These are phyloP conservation scores for Amphibalanus amphitrite DNA, from an alignment of 1,140 invertebrate genomes.

Conservation along the genomic window DNA sequence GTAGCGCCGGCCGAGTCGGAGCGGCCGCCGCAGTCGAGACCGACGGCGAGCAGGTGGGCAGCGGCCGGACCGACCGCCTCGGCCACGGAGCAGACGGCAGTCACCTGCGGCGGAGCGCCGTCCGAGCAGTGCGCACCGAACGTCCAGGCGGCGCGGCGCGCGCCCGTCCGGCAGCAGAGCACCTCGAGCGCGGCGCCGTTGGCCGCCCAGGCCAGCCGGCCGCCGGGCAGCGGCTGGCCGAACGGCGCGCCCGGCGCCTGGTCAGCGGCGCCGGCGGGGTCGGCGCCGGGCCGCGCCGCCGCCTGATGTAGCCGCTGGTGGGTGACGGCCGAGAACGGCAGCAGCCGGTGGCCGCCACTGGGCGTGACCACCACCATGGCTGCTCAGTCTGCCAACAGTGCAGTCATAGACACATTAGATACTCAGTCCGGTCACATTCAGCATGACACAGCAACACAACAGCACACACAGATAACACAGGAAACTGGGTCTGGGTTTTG, in stretches of 20 bases:
- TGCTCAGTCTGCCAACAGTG: too few species aligned
- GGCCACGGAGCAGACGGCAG: background rate
- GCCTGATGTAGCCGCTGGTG: conserved; percentile 2
- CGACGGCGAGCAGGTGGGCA: background rate
- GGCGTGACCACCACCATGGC: background rate
- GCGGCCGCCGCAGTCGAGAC: background rate
- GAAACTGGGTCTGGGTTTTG: too few species aligned
- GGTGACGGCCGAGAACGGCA: background rate
- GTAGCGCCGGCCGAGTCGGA: background rate
- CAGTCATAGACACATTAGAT: too few species aligned
- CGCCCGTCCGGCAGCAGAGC: conserved; percentile 33
- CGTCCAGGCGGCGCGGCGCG: conserved; percentile 37
- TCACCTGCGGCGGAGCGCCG: conserved; percentile 19
- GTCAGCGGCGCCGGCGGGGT: background rate
- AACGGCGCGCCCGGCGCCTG: background rate
- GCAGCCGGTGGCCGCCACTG: background rate
- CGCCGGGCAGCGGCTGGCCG: background rate
- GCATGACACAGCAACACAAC: too few species aligned
- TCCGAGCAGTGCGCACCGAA: conserved; percentile 35
- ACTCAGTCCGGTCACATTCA: too few species aligned
- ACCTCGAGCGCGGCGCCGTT: conserved; percentile 39
- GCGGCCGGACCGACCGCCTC: background rate
- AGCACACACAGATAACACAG: too few species aligned
- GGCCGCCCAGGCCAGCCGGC: conserved; percentile 33
- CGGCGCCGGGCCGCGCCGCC: background rate